Conservation (phyloP, 1,140 invertebrate species). For the Eriocheir sinensis region DNA sequence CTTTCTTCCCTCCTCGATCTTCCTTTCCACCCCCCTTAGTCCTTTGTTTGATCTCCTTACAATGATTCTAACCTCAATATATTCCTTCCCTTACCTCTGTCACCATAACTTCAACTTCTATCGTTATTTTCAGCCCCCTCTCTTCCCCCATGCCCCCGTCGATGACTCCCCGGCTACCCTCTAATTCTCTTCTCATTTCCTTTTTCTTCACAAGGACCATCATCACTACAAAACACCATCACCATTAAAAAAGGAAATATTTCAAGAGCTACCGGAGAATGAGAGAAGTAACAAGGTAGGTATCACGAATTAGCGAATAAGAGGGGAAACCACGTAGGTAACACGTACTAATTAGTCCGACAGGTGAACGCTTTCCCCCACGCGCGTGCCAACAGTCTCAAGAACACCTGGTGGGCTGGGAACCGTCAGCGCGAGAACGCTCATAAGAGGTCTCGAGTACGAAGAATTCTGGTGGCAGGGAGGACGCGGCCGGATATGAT, state of each 20-base stretch:
- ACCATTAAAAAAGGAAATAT: background rate
- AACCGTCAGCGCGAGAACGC: background rate
- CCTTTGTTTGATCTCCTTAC: background rate
- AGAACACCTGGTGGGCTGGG: background rate
- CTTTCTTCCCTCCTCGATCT: slow-evolving; percentile 1
- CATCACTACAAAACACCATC: background rate
- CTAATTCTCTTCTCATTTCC: no score
- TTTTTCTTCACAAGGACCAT: no score
- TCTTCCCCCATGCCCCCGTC: background rate
- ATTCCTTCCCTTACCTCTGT: background rate
- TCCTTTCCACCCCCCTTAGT: background rate
- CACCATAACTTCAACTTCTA: background rate
- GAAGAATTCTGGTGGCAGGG: background rate
- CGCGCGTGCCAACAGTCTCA: background rate
- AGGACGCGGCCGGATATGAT: slow-evolving; percentile 40
- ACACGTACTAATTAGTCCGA: background rate
- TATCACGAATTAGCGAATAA: background rate
- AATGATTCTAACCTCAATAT: background rate
- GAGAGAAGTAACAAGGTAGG: background rate
- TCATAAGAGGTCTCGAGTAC: slow-evolving; percentile 15
- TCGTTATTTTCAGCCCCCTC: background rate
- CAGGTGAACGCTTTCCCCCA: background rate
- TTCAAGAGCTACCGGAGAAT: background rate
- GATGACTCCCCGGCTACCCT: background rate
- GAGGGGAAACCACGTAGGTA: background rate